Conservation (phyloP, 2,797 vertebrate genomes). For the Lutjanus campechanus region DNA sequence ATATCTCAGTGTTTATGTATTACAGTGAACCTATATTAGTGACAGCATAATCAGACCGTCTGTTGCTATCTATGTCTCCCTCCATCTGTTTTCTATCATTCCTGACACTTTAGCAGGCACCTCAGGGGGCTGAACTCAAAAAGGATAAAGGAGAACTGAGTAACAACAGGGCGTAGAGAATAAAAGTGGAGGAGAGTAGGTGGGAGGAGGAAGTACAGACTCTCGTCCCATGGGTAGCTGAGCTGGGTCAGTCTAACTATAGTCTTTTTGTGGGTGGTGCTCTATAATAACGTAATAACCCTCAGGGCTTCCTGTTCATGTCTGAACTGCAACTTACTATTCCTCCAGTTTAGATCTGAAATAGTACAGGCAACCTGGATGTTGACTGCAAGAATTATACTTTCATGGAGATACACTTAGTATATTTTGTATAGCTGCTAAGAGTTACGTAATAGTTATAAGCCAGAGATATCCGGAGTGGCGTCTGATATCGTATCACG, state of each 20-base stretch:
- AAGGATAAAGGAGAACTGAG: conserved; percentile 15
- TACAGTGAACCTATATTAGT: neutral
- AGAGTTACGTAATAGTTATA: neutral
- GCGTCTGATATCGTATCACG: neutral
- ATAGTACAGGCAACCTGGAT: conserved; percentile 7
- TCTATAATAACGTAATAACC: conserved; percentile 65
- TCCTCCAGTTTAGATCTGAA: conserved; percentile 13
- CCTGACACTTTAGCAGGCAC: conserved; percentile 31
- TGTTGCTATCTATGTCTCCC: conserved; percentile 8
- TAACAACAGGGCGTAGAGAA: conserved; percentile 32
- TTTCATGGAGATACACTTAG: neutral
- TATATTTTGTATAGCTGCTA: conserved; percentile 1
- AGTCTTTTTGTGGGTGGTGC: conserved; percentile 63
- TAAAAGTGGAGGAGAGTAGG: conserved; percentile 48
- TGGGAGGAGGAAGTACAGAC: conserved; percentile 62
- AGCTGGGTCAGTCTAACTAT: conserved; percentile 77
- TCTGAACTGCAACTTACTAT: conserved; percentile 13
- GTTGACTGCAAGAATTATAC: neutral
- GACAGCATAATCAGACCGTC: conserved; percentile 2
- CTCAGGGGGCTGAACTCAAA: conserved; percentile 10
- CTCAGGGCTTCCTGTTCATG: conserved; percentile 51
- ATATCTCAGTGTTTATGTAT: neutral
- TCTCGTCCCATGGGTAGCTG: conserved; percentile 58
- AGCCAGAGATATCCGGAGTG: conserved; percentile 3
- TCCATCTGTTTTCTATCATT: conserved; percentile 61